Conservation (phyloP, 2,888 invertebrate genomes). For the Zygothrica quintamaculata region DNA sequence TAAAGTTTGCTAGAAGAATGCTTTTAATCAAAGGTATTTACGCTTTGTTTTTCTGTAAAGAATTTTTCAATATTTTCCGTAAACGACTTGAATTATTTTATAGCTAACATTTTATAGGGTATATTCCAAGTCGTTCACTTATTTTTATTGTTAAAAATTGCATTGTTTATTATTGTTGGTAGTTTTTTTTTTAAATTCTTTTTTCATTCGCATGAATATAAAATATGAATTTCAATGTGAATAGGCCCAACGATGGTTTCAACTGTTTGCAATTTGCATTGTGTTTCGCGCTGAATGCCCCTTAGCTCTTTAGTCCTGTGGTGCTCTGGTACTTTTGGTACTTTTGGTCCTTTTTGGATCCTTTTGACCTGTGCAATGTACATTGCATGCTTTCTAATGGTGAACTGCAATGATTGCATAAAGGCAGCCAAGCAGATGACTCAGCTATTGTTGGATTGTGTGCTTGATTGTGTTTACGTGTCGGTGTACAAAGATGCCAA, state of each 20-base stretch:
- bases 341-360: too few species aligned
- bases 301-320: constrained; percentile 24
- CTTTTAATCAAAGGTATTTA: too few species aligned
- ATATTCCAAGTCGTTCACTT: neutral
- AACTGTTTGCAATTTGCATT: constrained; percentile 63
- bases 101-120: too few species aligned
- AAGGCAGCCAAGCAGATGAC: constrained; percentile 52
- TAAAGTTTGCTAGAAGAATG: neutral
- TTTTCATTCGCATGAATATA: constrained; percentile 51
- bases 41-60: too few species aligned
- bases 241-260: constrained; percentile 64
- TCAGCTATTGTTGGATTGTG: constrained; percentile 47
- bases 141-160: neutral
- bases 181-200: constrained; percentile 22
- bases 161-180: constrained; percentile 65
- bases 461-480: constrained; percentile 20
- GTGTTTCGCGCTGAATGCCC: constrained; percentile 67
- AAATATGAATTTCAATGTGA: constrained; percentile 73
- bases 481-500: constrained; percentile 13
- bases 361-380: constrained; percentile 9
- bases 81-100: too few species aligned
- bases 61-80: too few species aligned
- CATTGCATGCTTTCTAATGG: constrained; percentile 35
- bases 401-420: constrained; percentile 70
- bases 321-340: too few species aligned